Evolutionary conservation across 2,797 vertebrate genomes (phyloP).

Genomic region (Dendrocincla tyrannina): DNA sequence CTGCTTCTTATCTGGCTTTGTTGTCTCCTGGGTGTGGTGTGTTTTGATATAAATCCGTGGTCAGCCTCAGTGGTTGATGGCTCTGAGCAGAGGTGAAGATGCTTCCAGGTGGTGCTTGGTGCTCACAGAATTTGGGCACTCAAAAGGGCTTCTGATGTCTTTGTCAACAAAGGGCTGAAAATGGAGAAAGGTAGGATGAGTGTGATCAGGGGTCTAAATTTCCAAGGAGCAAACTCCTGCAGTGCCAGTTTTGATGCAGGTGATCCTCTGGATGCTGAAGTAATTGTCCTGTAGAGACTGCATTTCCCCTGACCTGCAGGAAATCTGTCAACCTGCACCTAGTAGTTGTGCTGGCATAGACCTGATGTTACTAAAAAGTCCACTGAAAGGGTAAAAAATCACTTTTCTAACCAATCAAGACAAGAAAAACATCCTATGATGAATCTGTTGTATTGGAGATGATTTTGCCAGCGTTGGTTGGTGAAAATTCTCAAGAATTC

Average conservation of each 20-base stretch:
- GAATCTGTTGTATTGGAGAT: background rate
- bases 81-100: background rate
- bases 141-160: background rate
- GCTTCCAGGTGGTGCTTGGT: background rate
- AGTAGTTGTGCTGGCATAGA: background rate
- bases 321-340: background rate
- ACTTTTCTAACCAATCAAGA: background rate
- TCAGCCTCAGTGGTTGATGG: background rate
- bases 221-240: background rate
- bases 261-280: background rate
- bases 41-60: background rate
- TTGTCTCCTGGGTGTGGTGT: accelerated
- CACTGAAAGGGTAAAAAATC: background rate
- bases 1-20: background rate
- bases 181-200: background rate
- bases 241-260: background rate
- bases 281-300: background rate
- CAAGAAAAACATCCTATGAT: background rate
- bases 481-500: background rate
- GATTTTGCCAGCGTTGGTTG: background rate
- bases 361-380: background rate
- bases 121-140: background rate
- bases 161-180: background rate
- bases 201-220: background rate
- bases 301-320: background rate